A percentile compares a stretch with the other conserved stretches of the same genome.
Conservation (phyloP, 2,113 vertebrate species). For the Pardalotus punctatus region DNA sequence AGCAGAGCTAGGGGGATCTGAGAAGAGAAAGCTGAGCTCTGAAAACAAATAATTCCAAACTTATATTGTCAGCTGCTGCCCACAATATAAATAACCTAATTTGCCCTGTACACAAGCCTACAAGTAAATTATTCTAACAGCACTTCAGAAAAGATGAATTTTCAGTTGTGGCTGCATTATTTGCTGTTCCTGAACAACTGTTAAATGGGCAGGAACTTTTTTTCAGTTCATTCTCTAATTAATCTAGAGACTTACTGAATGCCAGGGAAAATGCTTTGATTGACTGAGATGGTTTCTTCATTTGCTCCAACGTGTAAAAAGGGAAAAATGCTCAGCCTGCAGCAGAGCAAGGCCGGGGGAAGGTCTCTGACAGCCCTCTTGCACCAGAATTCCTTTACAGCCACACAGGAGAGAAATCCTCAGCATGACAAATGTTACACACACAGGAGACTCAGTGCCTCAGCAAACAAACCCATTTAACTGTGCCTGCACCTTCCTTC, state of each 20-base stretch:
- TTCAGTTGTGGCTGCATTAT: background rate
- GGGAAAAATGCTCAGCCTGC: slow-evolving; percentile 71
- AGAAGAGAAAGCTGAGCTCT: slow-evolving; percentile 4
- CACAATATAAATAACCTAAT: slow-evolving; percentile 4
- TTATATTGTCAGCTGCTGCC: slow-evolving; percentile 1
- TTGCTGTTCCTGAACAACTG: background rate
- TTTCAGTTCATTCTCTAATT: background rate
- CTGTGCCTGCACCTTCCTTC: slow-evolving; percentile 12
- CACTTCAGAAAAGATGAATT: background rate
- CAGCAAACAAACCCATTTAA: slow-evolving; percentile 65
- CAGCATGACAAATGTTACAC: slow-evolving; percentile 42
- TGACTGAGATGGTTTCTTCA: slow-evolving; percentile 1
- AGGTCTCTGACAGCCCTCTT: slow-evolving; percentile 72
- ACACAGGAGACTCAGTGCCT: slow-evolving; percentile 75
- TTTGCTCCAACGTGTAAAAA: slow-evolving; percentile 57
- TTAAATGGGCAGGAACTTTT: background rate
- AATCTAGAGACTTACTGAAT: background rate
- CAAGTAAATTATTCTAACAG: slow-evolving; percentile 31
- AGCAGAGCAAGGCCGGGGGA: slow-evolving; percentile 71
- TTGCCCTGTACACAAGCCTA: background rate
- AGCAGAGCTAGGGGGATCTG: background rate
- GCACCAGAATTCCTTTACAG: slow-evolving; percentile 46
- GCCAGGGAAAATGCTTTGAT: background rate
- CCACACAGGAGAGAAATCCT: slow-evolving; percentile 70
- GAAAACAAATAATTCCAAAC: slow-evolving; percentile 13